Conservation (phyloP, 2,113 vertebrate species). For the Apodemus sylvaticus region DNA sequence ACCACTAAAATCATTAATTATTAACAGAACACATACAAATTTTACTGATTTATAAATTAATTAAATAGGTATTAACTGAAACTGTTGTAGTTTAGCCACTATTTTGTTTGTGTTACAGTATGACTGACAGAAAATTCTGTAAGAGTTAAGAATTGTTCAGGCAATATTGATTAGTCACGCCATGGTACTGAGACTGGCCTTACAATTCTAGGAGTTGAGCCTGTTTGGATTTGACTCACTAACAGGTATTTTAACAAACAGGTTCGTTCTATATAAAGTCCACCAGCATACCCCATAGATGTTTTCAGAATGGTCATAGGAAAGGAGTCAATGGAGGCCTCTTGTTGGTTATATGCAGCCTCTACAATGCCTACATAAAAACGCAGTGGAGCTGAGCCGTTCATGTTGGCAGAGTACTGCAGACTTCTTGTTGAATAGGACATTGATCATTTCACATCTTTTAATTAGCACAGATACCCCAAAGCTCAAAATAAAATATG, state of each 20-base stretch:
- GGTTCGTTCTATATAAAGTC: not conserved
- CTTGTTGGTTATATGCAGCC: not conserved
- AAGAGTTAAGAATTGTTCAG: constrained; percentile 36
- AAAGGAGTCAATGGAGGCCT: not conserved
- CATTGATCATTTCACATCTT: constrained; percentile 17
- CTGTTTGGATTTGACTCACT: not conserved
- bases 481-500: constrained; percentile 49
- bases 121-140: constrained; percentile 25
- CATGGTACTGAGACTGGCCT: not conserved
- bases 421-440: not conserved
- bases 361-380: not conserved
- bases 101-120: constrained; percentile 7
- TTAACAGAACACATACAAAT: not conserved
- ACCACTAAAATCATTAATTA: not conserved
- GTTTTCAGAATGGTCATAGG: constrained; percentile 49
- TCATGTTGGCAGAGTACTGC: not conserved
- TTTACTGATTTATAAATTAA: constrained; percentile 34
- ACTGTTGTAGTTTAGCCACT: not conserved
- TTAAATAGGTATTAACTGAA: constrained; percentile 7
- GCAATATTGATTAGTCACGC: constrained; percentile 32
- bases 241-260: constrained; percentile 3
- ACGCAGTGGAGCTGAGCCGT: not conserved
- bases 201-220: not conserved
- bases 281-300: not conserved
- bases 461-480: constrained; percentile 27